Percentiles rank a stretch among this genome's conserved stretches.
These are phyloP conservation scores for Camarhynchus parvulus DNA, from an alignment of 2,113 vertebrate species.

Conservation along the genomic window DNA sequence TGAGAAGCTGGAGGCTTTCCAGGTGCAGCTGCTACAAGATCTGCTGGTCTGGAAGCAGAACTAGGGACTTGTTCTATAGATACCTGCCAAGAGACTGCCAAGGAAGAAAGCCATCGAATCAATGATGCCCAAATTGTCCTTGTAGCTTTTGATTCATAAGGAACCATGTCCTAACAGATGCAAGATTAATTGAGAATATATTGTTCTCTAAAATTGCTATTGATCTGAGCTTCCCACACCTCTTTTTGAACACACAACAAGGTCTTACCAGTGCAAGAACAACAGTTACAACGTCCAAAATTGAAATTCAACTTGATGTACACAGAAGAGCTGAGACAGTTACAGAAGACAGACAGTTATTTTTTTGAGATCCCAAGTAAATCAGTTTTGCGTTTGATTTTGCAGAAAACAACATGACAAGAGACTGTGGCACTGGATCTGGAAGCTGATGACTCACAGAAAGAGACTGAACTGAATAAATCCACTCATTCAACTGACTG, in stretches of 20 bases:
- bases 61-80: slow-evolving; percentile 67
- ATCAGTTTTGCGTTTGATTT: slow-evolving; percentile 59
- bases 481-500: slow-evolving; percentile 68
- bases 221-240: slow-evolving; percentile 58
- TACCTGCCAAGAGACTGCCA: slow-evolving; percentile 68
- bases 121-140: slow-evolving; percentile 66
- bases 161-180: slow-evolving; percentile 67
- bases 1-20: slow-evolving; percentile 70
- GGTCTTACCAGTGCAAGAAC: slow-evolving; percentile 59
- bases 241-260: slow-evolving; percentile 52
- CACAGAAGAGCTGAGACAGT: slow-evolving; percentile 37
- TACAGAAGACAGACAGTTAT: slow-evolving; percentile 57
- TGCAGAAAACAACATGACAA: slow-evolving; percentile 47
- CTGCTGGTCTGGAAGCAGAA: slow-evolving; percentile 68
- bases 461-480: slow-evolving; percentile 66
- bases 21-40: slow-evolving; percentile 74
- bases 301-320: slow-evolving; percentile 58
- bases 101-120: slow-evolving; percentile 66
- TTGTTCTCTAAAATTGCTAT: slow-evolving; percentile 67
- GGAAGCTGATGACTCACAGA: slow-evolving; percentile 64
- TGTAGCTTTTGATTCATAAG: slow-evolving; percentile 66
- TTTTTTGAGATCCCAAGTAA: slow-evolving; percentile 58
- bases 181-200: slow-evolving; percentile 71
- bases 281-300: slow-evolving; percentile 37
- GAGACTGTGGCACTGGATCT: slow-evolving; percentile 50